Base-by-base conservation (phyloP, 2,113 vertebrate species). In the Oplegnathus fasciatus region DNA sequence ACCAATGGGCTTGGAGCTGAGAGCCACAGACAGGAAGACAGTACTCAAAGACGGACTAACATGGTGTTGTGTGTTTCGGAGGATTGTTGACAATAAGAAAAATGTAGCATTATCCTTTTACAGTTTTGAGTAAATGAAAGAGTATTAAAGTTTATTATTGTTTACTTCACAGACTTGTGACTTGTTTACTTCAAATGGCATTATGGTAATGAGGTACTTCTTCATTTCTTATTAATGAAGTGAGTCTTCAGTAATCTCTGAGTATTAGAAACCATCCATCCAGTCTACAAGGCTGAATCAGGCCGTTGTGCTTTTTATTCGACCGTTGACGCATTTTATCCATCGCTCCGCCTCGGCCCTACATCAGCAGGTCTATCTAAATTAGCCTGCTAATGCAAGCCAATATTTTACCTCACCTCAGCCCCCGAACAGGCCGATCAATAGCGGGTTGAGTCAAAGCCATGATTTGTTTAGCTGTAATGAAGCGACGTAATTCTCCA, bases 381-480 rank as follows among this genome's bases (percentile, higher is more conserved):
- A 90, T 88, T 75, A 84, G 55, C 50, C 44, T 20, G 44, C 66
- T 85, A 84, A 82, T 64, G 73, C 68, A 28, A 2, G 80, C 57
- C 77, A 6, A 42, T 82, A 75, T 84, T 79, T 81, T 24, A 69
- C 15, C 32, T 54, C 84, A 64, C 83, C 80, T 86, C 76, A 80
- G 40, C 67, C 79, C 69, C 75, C 9, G 32, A 84, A 65, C 69
- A 52, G 61, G 77, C 22, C 52, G 32, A 57, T 89, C 77, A 4
- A 40, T 77, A 15, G 20, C 30, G 20, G 82, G 55, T 70, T 69
- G 69, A 79, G 80, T 84, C 74, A 65, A 28, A 40, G 52, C 42
- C 30, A 0, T 88, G 86, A 87, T 89, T 89, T 79, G 77, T 89
- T 82, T 48, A 18, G 72, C 67, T 71, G 66, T 89, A 88, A 89